Evolutionary conservation across 2,797 vertebrate genomes (phyloP).

Genomic region (Catamblyrhynchus diadema): DNA sequence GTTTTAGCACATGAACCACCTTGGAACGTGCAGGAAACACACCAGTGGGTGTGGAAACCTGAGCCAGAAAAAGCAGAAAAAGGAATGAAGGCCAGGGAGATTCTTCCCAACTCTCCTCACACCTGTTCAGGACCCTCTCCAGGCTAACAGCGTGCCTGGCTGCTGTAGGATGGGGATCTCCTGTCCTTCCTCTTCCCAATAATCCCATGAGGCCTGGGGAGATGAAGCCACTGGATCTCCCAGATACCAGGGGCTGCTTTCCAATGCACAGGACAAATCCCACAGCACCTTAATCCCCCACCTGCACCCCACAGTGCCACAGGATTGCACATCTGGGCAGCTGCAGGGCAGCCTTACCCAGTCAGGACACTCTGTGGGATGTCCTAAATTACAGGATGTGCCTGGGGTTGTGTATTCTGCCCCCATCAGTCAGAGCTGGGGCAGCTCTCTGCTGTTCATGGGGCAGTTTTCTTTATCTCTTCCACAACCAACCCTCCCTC

Average conservation of each 20-base stretch:
- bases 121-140: background rate
- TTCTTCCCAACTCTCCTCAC: background rate
- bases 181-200: background rate
- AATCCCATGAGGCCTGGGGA: background rate
- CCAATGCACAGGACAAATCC: accelerated
- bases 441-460: too few relatives aligned
- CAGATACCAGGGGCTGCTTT: accelerated
- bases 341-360: accelerated
- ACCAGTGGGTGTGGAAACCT: background rate
- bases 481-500: too few relatives aligned
- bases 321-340: accelerated
- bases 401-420: too few relatives aligned
- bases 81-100: accelerated
- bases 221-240: background rate
- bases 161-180: background rate
- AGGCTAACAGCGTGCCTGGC: background rate
- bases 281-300: background rate
- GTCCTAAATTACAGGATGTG: background rate
- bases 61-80: background rate
- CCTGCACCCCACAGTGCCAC: background rate
- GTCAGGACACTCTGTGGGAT: background rate
- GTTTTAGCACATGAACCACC: background rate
- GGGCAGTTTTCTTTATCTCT: too few relatives aligned
- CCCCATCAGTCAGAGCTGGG: too few relatives aligned
- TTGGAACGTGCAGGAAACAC: background rate